Evolutionary conservation across 2,797 vertebrate genomes (phyloP).

Genomic region (Macrochelys suwanniensis): DNA sequence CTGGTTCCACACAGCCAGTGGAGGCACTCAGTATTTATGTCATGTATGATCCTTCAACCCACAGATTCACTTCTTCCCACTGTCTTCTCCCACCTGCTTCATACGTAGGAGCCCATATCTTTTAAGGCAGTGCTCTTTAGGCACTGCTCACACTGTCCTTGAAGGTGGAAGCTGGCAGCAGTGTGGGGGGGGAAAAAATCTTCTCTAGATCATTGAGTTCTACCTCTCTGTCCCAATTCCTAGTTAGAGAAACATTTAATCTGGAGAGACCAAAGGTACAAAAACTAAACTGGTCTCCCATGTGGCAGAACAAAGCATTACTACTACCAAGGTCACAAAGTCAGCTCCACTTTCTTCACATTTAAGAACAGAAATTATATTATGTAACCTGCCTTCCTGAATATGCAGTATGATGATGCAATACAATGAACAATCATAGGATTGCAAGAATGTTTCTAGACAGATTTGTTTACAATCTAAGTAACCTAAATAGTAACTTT

Average conservation of each 20-base stretch:
- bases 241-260: neutral
- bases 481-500: slow-evolving; percentile 67
- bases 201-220: fast-evolving
- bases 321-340: neutral
- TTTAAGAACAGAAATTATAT: neutral
- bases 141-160: neutral
- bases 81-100: neutral
- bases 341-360: neutral
- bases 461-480: slow-evolving; percentile 57
- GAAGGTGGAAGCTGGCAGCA: neutral
- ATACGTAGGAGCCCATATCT: neutral
- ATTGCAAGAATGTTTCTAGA: slow-evolving; percentile 56
- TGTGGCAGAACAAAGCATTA: slow-evolving; percentile 7
- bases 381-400: neutral
- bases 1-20: neutral
- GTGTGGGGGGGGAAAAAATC: fast-evolving
- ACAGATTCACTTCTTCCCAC: neutral
- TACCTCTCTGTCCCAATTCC: neutral
- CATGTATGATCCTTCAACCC: neutral
- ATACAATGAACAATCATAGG: neutral
- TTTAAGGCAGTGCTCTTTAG: neutral
- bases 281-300: neutral
- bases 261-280: neutral
- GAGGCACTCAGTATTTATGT: fast-evolving
- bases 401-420: neutral